Percentiles rank a stretch among this genome's conserved stretches.
Evolutionary conservation across 2,888 invertebrate species (phyloP).

Genomic region (Chelonus formosanus): DNA sequence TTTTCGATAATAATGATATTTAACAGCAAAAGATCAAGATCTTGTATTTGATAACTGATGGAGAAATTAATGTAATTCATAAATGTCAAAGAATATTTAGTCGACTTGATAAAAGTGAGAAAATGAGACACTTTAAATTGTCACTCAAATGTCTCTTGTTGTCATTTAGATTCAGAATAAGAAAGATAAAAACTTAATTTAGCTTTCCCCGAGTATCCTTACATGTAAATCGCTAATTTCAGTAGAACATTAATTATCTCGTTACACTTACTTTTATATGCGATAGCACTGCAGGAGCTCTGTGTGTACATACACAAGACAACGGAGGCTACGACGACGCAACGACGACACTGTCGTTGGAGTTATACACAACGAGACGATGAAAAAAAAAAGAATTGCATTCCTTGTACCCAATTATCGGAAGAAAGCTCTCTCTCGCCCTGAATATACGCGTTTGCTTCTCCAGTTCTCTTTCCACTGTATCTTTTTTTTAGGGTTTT

Average conservation of each 20-base stretch:
- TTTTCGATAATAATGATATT: too few relatives aligned
- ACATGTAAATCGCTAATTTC: slow-evolving; percentile 61
- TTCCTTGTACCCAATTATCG: slow-evolving; percentile 49
- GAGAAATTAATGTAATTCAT: too few relatives aligned
- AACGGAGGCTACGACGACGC: slow-evolving; percentile 22
- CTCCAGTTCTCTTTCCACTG: slow-evolving; percentile 28
- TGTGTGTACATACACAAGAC: slow-evolving; percentile 17
- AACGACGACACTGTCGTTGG: slow-evolving; percentile 19
- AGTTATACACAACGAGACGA: slow-evolving; percentile 30
- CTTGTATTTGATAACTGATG: too few relatives aligned
- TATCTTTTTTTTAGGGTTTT: not conserved
- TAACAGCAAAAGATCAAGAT: too few relatives aligned
- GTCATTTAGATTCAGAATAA: not conserved
- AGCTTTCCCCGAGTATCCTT: slow-evolving; percentile 32
- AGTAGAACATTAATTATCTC: slow-evolving; percentile 60
- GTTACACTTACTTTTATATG: slow-evolving; percentile 44
- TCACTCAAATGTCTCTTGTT: too few relatives aligned
- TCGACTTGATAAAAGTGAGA: too few relatives aligned
- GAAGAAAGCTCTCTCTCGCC: slow-evolving; percentile 42
- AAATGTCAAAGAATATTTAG: too few relatives aligned
- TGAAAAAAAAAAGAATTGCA: slow-evolving; percentile 42
- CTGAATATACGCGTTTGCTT: slow-evolving; percentile 38
- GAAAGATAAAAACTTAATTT: not conserved
- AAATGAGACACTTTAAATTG: too few relatives aligned
- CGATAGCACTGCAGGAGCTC: slow-evolving; percentile 35